Evolutionary conservation across 2,888 invertebrate species (phyloP).

Genomic region (Caenorhabditis sp.): DNA sequence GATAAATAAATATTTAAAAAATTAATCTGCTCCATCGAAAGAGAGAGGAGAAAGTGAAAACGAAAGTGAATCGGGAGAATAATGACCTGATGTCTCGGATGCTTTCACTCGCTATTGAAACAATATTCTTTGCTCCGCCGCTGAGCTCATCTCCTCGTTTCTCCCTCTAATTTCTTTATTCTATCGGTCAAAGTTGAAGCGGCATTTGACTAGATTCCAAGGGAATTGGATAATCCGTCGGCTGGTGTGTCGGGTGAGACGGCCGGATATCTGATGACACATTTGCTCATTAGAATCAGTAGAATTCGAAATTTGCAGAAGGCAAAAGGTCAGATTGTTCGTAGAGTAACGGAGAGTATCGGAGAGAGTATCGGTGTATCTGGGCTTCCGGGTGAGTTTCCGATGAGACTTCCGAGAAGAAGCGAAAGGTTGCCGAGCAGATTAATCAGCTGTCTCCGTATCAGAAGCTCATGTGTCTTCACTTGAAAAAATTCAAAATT

Average conservation of each 20-base stretch:
- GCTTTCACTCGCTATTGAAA: too few relatives aligned
- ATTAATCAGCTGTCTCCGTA: too few relatives aligned
- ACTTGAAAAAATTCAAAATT: slow-evolving; percentile 1
- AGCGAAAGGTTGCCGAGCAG: neutral
- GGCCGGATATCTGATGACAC: slow-evolving; percentile 45
- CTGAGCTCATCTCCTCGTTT: slow-evolving; percentile 13
- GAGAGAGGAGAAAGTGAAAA: neutral
- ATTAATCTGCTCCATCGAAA: slow-evolving; percentile 2
- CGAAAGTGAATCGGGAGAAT: slow-evolving; percentile 9
- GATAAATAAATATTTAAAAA: slow-evolving; percentile 2
- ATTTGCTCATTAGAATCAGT: too few relatives aligned
- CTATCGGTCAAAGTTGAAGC: slow-evolving; percentile 35
- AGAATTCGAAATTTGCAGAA: slow-evolving; percentile 28
- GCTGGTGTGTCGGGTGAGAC: slow-evolving; percentile 30
- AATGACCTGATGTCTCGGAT: slow-evolving; percentile 19
- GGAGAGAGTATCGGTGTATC: too few relatives aligned
- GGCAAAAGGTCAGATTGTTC: slow-evolving; percentile 27
- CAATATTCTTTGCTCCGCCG: neutral
- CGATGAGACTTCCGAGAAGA: slow-evolving; percentile 2
- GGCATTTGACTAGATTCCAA: slow-evolving; percentile 16
- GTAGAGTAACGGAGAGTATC: too few relatives aligned
- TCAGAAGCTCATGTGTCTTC: too few relatives aligned
- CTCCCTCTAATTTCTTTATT: neutral
- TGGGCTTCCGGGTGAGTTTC: neutral
- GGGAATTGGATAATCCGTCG: too few relatives aligned